phyloP scores from a whole-genome alignment of 1,140 invertebrate genomes.

The Euura saliciscinereae region DNA sequence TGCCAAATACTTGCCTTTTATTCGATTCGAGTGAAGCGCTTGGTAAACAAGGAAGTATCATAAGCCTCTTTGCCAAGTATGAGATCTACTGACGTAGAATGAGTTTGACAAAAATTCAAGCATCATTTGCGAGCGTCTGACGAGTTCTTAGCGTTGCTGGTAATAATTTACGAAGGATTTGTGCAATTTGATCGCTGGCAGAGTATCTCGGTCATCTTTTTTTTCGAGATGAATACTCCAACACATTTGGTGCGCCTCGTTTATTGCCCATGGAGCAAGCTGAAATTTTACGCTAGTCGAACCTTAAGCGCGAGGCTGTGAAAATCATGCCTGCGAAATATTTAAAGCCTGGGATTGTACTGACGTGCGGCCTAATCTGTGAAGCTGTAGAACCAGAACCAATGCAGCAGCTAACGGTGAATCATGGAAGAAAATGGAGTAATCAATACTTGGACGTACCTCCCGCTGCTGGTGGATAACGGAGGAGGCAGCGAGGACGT shows the following conservation, averaged over 20 bases:
- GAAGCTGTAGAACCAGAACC: conserved; percentile 5
- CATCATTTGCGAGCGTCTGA: too few species aligned
- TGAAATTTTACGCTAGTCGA: not conserved
- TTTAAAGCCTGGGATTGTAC: conserved; percentile 1
- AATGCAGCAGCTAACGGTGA: conserved; percentile 5
- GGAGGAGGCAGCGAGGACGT: conserved; percentile 51
- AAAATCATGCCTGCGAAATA: conserved; percentile 4
- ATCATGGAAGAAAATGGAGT: not conserved
- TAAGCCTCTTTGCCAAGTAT: not conserved
- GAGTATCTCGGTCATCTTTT: too few species aligned
- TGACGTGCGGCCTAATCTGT: conserved; percentile 3
- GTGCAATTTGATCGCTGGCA: too few species aligned
- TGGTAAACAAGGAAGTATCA: not conserved
- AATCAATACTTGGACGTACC: conserved; percentile 38
- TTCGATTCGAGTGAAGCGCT: not conserved
- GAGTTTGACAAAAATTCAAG: too few species aligned
- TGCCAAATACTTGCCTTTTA: conserved; percentile 2
- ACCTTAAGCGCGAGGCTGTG: not conserved
- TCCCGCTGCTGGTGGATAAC: conserved; percentile 46
- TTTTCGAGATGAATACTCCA: too few species aligned
- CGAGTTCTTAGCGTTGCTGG: too few species aligned
- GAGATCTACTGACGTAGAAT: too few species aligned
- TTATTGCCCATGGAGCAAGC: not conserved
- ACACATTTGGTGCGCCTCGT: too few species aligned
- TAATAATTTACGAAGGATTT: too few species aligned